Base-by-base conservation (phyloP, 1,140 invertebrate species). In the Hypothenemus hampei region DNA sequence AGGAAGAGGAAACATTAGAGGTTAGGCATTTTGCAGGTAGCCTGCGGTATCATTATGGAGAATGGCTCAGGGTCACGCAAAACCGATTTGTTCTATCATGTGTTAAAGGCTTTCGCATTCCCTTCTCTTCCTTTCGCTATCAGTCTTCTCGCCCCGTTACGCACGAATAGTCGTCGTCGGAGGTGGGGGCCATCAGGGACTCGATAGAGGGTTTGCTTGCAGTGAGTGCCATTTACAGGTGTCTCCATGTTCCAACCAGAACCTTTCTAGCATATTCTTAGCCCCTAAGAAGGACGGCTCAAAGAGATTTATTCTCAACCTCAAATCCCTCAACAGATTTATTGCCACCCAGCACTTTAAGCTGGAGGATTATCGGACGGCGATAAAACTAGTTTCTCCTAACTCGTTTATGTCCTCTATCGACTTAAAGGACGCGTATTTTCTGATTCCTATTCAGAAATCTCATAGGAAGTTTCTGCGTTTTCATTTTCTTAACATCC, bases 331-430 rank as follows among this genome's bases (percentile, higher is more conserved):
- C 7, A 41, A 41, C 20, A 20, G 10, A 13, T 21, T 8, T 19
- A 20, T 41, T 41, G 15, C 8, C 8, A 41, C 5, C 13, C 7
- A 18, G 15, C 13, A 41, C 19, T 41, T 20, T 41, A 41, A 41
- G 8, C 7, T 18, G 19, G 19, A 41, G 13, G 39, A 20, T 46
- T 11, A 47, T 18, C 31, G 43, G 13, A 47, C 41, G 13, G 52
- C 20, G 6, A 13, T 18, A 20, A 55, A 47, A 26, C 22, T 63
- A 46, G 56, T 69, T n/a, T 46, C 46, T 8, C 22, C n/a, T 22
- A 49, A 41, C 16, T 41, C 15, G 16, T 41, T 1, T 20, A 20
- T 41, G 39, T 5, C 15, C 8, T 10, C 20, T 41, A 36, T 36
- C 8, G 33, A 36, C 33, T 15, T 36, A 36, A n/a, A 36, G 1